Base-by-base conservation (phyloP, 2,113 vertebrate species). In the Tympanuchus pallidicinctus region DNA sequence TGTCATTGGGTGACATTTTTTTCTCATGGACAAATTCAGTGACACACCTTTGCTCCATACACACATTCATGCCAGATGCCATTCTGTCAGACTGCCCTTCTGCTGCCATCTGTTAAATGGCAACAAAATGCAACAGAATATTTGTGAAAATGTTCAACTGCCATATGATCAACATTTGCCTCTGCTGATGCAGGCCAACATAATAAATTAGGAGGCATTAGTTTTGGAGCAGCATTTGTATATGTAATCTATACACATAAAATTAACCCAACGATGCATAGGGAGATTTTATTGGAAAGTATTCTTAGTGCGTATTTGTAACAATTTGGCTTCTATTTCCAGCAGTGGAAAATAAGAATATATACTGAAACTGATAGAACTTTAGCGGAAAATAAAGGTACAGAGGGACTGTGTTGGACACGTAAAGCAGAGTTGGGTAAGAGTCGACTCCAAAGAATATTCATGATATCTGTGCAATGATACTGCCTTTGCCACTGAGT, bases 361-460 rank as follows among this genome's bases (percentile, higher is more conserved):
- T 13, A 25, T 20, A 48, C 4, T 25, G 27, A 75, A 90, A 64
- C 6, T 61, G 17, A 10, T 77, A 64, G 56, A 2, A 25, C 60
- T 78, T 86, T 52, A 73, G 15, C 22, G 36, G 82, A 60, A 86
- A 8, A 1, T 65, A 24, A 72, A 84, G 4, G 12, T 72, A 73
- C 52, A 48, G 76, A 73, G n/a, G 32, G 6, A 0, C 34, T 86
- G 5, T 70, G n/a, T 28, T 69, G 57, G 65, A 50, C 19, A 7
- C 34, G 7, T 63, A 59, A 82, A 76, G 12, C n/a, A 77, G 17
- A 85, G 5, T 42, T 45, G 18, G 21, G 45, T 85, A 70, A 34
- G 45, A 93, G 84, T 6, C 6, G 86, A 28, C 30, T 86, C 17
- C 34, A 73, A 85, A 76, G 38, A 92, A 63, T 63, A 63, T 25